These are phyloP conservation scores for Teinopalpus imperialis DNA, from an alignment of 2,888 invertebrate species.

Conservation along the genomic window DNA sequence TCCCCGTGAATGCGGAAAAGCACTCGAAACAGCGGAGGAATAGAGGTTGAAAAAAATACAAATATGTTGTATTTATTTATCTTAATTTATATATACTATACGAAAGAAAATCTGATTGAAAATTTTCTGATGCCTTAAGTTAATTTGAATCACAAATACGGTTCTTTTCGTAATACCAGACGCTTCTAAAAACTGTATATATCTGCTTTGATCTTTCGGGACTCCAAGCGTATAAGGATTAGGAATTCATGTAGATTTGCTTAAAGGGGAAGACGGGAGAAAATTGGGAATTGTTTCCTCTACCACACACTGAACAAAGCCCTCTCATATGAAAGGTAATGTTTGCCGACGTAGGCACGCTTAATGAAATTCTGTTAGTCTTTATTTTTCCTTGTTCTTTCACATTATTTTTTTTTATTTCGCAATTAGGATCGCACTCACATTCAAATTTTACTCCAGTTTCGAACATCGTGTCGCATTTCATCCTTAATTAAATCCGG, in stretches of 20 bases:
- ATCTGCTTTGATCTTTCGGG: conserved; percentile 51
- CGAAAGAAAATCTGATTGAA: too few relatives aligned
- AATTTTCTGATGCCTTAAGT: too few relatives aligned
- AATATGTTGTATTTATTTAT: too few relatives aligned
- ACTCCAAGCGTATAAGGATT: conserved; percentile 66
- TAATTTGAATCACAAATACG: too few relatives aligned
- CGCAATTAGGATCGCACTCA: conserved; percentile 24
- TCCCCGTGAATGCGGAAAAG: too few relatives aligned
- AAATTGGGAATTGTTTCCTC: conserved; percentile 72
- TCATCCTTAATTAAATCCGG: conserved; percentile 49
- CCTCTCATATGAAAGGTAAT: conserved; percentile 49
- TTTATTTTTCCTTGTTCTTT: conserved; percentile 37
- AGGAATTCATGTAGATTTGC: conserved; percentile 72
- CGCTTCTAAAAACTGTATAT: conserved; percentile 42
- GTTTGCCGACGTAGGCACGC: conserved; percentile 41
- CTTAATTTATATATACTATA: too few relatives aligned
- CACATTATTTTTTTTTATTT: conserved; percentile 27
- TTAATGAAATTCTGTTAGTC: conserved; percentile 48
- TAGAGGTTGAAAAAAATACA: too few relatives aligned
- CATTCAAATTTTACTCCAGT: conserved; percentile 32
- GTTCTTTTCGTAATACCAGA: too few relatives aligned
- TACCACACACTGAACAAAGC: conserved; percentile 57
- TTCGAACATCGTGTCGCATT: conserved; percentile 42
- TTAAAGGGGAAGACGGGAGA: conserved; percentile 63
- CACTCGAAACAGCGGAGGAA: too few relatives aligned